Evolutionary conservation across 2,888 invertebrate genomes (phyloP).

Genomic region (Reticulitermes lucifugus): DNA sequence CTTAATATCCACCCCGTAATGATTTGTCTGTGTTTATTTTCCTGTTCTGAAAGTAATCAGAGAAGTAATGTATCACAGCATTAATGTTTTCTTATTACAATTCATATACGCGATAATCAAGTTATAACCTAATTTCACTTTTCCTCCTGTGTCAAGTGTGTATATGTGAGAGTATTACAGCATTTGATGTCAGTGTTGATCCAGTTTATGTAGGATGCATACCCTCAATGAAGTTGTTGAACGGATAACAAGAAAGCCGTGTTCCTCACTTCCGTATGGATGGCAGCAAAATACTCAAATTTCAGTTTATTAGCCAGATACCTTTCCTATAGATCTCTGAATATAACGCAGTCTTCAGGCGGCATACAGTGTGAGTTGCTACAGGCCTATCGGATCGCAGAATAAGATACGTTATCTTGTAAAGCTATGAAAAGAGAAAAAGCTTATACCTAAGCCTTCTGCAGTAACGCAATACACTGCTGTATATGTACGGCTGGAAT

Average conservation of each 20-base stretch:
- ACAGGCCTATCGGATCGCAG: neutral
- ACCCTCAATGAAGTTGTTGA: too few species aligned
- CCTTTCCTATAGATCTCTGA: too few species aligned
- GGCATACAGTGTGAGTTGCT: too few species aligned
- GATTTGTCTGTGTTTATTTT: neutral
- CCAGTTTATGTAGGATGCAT: too few species aligned
- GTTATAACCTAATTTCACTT: neutral
- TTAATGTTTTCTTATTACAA: neutral
- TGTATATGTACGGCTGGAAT: neutral
- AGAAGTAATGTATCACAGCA: neutral
- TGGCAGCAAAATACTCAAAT: too few species aligned
- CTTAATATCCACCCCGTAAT: neutral
- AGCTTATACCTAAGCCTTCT: neutral
- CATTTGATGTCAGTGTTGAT: too few species aligned
- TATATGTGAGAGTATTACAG: too few species aligned
- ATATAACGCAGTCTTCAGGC: too few species aligned
- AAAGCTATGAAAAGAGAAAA: neutral
- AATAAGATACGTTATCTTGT: neutral
- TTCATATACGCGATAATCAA: neutral
- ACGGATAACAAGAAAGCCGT: too few species aligned
- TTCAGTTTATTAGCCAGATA: too few species aligned
- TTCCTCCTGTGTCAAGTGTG: too few species aligned
- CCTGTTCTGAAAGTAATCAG: neutral
- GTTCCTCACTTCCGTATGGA: too few species aligned
- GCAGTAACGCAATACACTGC: neutral